These are phyloP conservation scores for Pogonus chalceus DNA, from an alignment of 1,140 invertebrate genomes.

Conservation along the genomic window DNA sequence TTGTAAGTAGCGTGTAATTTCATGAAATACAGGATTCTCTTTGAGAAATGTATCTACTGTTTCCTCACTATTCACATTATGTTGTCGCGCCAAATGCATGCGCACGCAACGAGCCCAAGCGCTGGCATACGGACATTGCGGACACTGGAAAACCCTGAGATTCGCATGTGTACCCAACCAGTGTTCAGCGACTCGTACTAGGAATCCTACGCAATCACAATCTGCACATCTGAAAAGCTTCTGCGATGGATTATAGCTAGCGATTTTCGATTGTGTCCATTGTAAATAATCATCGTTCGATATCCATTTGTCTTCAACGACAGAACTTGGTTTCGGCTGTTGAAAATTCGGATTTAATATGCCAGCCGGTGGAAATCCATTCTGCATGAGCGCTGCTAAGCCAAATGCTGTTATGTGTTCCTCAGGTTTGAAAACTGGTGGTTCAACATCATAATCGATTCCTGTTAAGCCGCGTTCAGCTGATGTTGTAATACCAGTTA, in stretches of 20 bases:
- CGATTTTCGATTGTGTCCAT: constrained; percentile 62
- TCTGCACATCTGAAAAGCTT: constrained; percentile 64
- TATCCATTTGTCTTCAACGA: constrained; percentile 55
- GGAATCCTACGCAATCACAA: constrained; percentile 68
- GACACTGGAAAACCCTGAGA: constrained; percentile 60
- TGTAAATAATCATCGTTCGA: constrained; percentile 53
- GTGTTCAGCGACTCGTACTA: constrained; percentile 70
- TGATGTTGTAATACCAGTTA: constrained; percentile 37
- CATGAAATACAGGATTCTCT: constrained; percentile 62
- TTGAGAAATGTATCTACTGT: constrained; percentile 47
- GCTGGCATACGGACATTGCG: constrained; percentile 61
- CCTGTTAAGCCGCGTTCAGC: constrained; percentile 31
- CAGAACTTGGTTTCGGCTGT: constrained; percentile 35
- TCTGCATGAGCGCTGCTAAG: constrained; percentile 59
- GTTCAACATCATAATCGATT: constrained; percentile 37
- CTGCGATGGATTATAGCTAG: constrained; percentile 59
- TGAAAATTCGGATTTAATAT: constrained; percentile 45
- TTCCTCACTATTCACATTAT: constrained; percentile 50
- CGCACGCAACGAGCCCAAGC: constrained; percentile 65
- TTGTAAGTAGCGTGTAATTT: constrained; percentile 60
- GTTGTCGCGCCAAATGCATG: constrained; percentile 59
- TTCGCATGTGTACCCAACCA: constrained; percentile 73
- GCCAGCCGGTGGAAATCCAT: constrained; percentile 52
- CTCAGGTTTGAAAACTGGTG: constrained; percentile 48
- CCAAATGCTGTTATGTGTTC: constrained; percentile 57